Conservation (phyloP, 2,113 vertebrate genomes). For the Sander lucioperca region DNA sequence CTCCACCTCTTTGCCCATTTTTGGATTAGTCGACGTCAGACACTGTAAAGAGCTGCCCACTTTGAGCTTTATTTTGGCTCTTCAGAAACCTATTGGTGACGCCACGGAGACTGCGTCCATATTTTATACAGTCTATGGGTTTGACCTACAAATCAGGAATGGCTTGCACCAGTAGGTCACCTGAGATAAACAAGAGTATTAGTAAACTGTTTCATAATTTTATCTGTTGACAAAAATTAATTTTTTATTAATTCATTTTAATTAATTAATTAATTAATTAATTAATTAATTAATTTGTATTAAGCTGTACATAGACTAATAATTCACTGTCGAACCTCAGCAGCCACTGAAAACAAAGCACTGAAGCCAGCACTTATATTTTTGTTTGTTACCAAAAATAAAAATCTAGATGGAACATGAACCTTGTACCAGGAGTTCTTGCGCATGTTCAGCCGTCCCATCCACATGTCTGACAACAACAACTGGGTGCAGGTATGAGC, state of each 20-base stretch:
- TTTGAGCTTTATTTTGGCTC: no score
- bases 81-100: no score
- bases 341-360: neutral
- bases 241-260: no score
- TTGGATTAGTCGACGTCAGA: no score
- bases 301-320: neutral
- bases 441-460: slow-evolving; percentile 98
- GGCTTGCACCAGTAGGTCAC: neutral
- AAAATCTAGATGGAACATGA: slow-evolving; percentile 74
- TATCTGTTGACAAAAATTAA: no score
- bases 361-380: neutral
- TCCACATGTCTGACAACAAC: slow-evolving; percentile 99
- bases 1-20: no score
- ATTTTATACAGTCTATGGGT: no score
- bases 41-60: no score
- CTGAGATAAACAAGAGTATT: neutral
- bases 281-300: no score
- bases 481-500: slow-evolving; percentile 98
- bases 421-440: slow-evolving; percentile 99
- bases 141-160: neutral
- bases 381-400: no score
- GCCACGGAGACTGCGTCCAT: no score
- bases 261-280: no score
- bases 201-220: neutral
- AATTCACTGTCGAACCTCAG: neutral